Evolutionary conservation across 2,888 invertebrate species (phyloP).

Genomic region (Xanthostigma xanthostigma): DNA sequence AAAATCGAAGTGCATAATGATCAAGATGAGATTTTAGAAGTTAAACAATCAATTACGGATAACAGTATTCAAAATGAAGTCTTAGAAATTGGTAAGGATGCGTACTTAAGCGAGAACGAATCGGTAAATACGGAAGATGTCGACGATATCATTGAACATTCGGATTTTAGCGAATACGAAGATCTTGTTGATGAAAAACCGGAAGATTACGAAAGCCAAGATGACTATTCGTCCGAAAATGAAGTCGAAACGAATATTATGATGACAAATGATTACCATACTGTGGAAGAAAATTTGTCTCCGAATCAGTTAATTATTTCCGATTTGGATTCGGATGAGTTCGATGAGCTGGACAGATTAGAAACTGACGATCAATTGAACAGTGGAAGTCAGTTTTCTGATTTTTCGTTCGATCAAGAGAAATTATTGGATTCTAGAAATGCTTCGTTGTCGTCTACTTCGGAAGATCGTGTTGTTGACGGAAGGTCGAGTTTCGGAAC

Average conservation of each 20-base stretch:
- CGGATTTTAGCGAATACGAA: not conserved
- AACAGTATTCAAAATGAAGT: no score
- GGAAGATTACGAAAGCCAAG: constrained; percentile 19
- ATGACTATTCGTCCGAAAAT: constrained; percentile 15
- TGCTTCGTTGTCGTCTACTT: no score
- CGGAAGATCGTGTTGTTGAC: no score
- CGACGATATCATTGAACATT: not conserved
- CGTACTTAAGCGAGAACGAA: not conserved
- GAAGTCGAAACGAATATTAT: constrained; percentile 3
- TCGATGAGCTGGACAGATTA: not conserved
- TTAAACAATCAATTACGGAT: no score
- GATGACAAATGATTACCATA: not conserved
- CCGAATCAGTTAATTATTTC: not conserved
- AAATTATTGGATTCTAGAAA: no score
- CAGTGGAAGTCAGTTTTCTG: no score
- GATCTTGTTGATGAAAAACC: constrained; percentile 19
- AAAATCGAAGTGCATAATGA: no score
- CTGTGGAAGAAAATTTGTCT: not conserved
- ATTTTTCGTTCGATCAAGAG: no score
- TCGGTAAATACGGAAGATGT: not conserved
- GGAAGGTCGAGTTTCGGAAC: no score
- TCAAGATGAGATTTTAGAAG: no score
- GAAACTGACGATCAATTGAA: not conserved
- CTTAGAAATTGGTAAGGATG: no score
- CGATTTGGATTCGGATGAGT: not conserved